Evolutionary conservation across 2,113 vertebrate genomes (phyloP).

Genomic region (Amazona vittata): DNA sequence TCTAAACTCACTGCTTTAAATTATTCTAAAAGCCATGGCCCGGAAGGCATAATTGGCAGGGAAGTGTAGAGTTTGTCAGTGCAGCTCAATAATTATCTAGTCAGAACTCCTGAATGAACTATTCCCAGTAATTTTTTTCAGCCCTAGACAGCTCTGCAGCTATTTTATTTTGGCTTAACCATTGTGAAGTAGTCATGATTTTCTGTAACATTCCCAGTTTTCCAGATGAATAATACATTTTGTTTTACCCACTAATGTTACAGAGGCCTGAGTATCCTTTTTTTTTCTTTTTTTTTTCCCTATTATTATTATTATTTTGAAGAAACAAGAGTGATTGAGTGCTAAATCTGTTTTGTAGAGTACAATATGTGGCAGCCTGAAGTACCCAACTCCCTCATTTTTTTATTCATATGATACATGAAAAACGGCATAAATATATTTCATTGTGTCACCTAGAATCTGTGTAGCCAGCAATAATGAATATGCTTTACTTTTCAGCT

Average conservation of each 20-base stretch:
- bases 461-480: slow-evolving; percentile 75
- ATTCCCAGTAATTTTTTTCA: slow-evolving; percentile 36
- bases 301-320: slow-evolving; percentile 44
- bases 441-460: slow-evolving; percentile 77
- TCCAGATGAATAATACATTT: slow-evolving; percentile 71
- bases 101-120: slow-evolving; percentile 65
- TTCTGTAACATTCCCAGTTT: slow-evolving; percentile 52
- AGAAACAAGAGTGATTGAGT: slow-evolving; percentile 47
- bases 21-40: slow-evolving; percentile 68
- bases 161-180: slow-evolving; percentile 28
- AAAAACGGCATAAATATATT: slow-evolving; percentile 79
- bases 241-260: slow-evolving; percentile 57
- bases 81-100: slow-evolving; percentile 66
- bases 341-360: slow-evolving; percentile 68
- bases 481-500: slow-evolving; percentile 75
- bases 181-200: slow-evolving; percentile 31
- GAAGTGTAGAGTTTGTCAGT: slow-evolving; percentile 62
- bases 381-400: slow-evolving; percentile 65
- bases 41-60: slow-evolving; percentile 64
- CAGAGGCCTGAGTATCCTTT: not conserved
- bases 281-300: not conserved
- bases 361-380: slow-evolving; percentile 52
- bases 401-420: slow-evolving; percentile 76
- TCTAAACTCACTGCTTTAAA: slow-evolving; percentile 63
- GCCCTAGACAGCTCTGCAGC: not conserved